Conservation (phyloP, 2,797 vertebrate genomes). For the Rhynchotus rufescens region DNA sequence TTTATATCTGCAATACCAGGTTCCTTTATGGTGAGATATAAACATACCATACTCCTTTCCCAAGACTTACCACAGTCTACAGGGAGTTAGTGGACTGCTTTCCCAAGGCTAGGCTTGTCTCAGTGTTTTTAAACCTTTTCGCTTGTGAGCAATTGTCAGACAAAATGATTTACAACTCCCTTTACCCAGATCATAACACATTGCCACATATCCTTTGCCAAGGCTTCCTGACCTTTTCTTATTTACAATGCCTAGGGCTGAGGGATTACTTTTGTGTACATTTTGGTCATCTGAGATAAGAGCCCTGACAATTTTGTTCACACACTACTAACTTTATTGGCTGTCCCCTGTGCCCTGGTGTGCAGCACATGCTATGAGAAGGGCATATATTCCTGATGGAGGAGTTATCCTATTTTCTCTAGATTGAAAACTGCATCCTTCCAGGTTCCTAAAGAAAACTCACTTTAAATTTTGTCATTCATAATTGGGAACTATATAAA, state of each 20-base stretch:
- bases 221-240: slow-evolving; percentile 31
- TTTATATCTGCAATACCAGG: not conserved
- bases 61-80: not conserved
- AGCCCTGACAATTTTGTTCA: slow-evolving; percentile 9
- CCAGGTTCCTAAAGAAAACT: not conserved
- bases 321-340: slow-evolving; percentile 31
- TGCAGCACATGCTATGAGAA: not conserved
- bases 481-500: not conserved
- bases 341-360: not conserved
- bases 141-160: not conserved
- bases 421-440: not conserved
- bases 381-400: not conserved
- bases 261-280: slow-evolving; percentile 8
- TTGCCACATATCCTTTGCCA: not conserved
- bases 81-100: not conserved
- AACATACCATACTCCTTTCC: not conserved
- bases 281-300: slow-evolving; percentile 48
- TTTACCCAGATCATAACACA: not conserved
- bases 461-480: not conserved
- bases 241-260: not conserved
- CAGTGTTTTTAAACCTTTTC: slow-evolving; percentile 8
- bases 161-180: slow-evolving; percentile 34
- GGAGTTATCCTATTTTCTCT: not conserved
- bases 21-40: not conserved
- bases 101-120: not conserved